phyloP scores from a whole-genome alignment of 35 echinoderm and acorn worm species.

The Anneissia japonica region DNA sequence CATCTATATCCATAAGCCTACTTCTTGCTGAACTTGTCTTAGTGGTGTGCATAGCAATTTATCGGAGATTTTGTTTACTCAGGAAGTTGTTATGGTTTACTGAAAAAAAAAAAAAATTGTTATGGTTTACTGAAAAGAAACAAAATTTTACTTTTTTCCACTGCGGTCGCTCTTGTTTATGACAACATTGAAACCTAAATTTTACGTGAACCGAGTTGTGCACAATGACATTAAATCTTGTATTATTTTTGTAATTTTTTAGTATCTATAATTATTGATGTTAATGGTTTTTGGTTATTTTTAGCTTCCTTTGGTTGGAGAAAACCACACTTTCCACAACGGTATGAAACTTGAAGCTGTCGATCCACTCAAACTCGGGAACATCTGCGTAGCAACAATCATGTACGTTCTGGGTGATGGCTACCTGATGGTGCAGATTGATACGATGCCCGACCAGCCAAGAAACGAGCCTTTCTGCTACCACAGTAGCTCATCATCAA shows the following conservation, averaged over 20 bases:
- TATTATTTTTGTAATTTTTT: too few species aligned
- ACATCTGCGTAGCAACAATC: slow-evolving; percentile 86
- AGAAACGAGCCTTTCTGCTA: slow-evolving; percentile 89
- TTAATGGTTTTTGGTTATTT: background rate
- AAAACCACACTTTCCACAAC: slow-evolving; percentile 56
- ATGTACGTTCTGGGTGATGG: slow-evolving; percentile 74
- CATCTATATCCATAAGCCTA: too few species aligned
- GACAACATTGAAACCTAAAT: background rate
- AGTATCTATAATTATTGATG: too few species aligned
- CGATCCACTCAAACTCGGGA: slow-evolving; percentile 80
- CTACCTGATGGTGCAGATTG: slow-evolving; percentile 88
- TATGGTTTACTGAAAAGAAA: too few species aligned
- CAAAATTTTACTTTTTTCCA: too few species aligned
- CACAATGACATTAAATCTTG: too few species aligned
- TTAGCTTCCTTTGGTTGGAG: slow-evolving; percentile 43
- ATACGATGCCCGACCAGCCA: slow-evolving; percentile 61
- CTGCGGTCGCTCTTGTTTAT: background rate
- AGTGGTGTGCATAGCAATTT: too few species aligned
- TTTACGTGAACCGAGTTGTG: background rate
- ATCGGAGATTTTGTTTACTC: too few species aligned
- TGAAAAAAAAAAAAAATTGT: too few species aligned
- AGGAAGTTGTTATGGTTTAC: too few species aligned
- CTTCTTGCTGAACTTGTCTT: too few species aligned
- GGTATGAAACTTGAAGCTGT: slow-evolving; percentile 98
- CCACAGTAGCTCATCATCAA: slow-evolving; percentile 65